Conservation (phyloP, 1,140 invertebrate species). For the Drosophila athabasca region DNA sequence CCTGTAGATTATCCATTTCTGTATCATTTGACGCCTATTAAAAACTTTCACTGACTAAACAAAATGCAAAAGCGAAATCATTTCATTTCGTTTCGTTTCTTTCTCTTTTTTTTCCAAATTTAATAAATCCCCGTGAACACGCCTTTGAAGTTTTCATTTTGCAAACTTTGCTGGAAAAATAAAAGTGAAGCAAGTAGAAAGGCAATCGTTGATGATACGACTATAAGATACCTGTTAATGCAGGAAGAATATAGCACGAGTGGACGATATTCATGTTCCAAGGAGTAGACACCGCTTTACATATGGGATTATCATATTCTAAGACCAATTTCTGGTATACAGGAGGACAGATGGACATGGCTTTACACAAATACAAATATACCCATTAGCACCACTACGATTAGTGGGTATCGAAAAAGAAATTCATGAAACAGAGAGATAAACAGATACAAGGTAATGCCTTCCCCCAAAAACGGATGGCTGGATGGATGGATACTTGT, state of each 20-base stretch:
- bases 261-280: too few species aligned
- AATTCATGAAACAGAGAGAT: constrained; percentile 18
- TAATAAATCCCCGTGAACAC: constrained; percentile 47
- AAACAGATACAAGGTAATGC: not conserved
- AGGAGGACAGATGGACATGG: too few species aligned
- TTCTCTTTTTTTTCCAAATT: constrained; percentile 15
- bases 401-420: not conserved
- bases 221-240: too few species aligned
- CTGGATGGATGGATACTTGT: constrained; percentile 13
- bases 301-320: too few species aligned
- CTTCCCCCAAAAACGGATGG: not conserved
- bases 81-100: constrained; percentile 5
- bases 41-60: constrained; percentile 57
- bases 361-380: too few species aligned
- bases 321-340: too few species aligned
- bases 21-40: constrained; percentile 43
- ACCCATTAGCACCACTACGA: too few species aligned
- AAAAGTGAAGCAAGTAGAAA: not conserved
- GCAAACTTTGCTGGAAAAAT: constrained; percentile 24
- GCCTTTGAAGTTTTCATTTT: constrained; percentile 67
- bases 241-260: not conserved
- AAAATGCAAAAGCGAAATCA: constrained; percentile 25
- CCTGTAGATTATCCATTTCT: constrained; percentile 4
- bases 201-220: too few species aligned
- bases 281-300: too few species aligned